Base-by-base conservation (phyloP, 2,888 invertebrate species). In the Amitus sp. region DNA sequence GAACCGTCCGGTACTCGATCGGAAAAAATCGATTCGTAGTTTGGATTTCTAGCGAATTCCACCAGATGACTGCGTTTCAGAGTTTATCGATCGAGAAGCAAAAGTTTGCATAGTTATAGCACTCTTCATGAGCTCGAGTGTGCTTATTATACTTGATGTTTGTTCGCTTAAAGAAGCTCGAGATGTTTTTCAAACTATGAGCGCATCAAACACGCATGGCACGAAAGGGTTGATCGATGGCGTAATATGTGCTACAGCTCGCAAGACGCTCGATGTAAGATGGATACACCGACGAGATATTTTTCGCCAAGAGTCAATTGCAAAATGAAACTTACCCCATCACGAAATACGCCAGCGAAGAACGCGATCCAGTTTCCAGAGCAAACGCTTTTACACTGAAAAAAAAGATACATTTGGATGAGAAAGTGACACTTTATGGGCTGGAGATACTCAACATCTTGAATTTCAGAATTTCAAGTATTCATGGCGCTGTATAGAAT, bases 151-250 rank as follows among this genome's bases (percentile, higher is more conserved):
- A 34, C 57, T 57, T 50, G 46, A 50, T 42, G 57, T 57, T 57
- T 40, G 50, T 47, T 46, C 57, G 42, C 49, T 57, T 57, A 47
- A 51, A 57, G 42, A 39, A 46, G 40, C 47, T 49, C 57, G 50
- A 53, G 54, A 49, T 53, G 40, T 40, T 39, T 43, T 23, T 46
- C 15, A 49, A 46, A 48, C 49, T 39, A 20, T 46, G 40, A 40
- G 37, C 51, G 54, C 50, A 59, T 59, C 47, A 60, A 46, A 55
- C 46, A 60, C 55, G 60, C 60, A 51, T 28, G 28, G 60, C 60
- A 55, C 60, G 54, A 47, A 55, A 55, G 60, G 47, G 47, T 60
- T 60, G 55, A 60, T 60, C 60, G 60, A 60, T 60, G 54, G 43
- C 19, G 51, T 55, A 54, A 60, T 60, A 55, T 55, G 47, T 60